Percentiles rank a stretch among this genome's conserved stretches.
These are phyloP conservation scores for Lithophane leautieri DNA, from an alignment of 2,888 invertebrate genomes.

Conservation along the genomic window DNA sequence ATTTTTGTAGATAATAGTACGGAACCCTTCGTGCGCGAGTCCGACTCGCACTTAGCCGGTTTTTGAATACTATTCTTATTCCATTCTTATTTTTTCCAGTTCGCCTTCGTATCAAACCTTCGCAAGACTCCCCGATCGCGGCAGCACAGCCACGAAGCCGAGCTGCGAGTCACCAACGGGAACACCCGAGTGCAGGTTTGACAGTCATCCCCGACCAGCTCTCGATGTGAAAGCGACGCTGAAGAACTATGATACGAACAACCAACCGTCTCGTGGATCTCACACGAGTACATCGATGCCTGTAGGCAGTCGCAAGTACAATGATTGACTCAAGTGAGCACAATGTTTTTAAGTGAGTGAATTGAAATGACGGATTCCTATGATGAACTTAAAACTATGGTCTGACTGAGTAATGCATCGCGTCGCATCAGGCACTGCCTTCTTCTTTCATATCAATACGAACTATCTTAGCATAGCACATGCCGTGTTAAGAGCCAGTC, in stretches of 20 bases:
- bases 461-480: background rate
- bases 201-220: slow-evolving; percentile 78
- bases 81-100: slow-evolving; percentile 73
- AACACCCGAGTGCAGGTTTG: slow-evolving; percentile 86
- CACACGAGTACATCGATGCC: slow-evolving; percentile 79
- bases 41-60: too few relatives aligned
- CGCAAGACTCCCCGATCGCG: slow-evolving; percentile 80
- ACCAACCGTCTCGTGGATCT: slow-evolving; percentile 84
- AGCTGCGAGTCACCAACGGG: slow-evolving; percentile 85
- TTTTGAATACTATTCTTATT: too few relatives aligned
- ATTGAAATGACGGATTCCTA: background rate
- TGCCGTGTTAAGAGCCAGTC: background rate
- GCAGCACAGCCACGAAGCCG: slow-evolving; percentile 79
- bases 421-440: background rate
- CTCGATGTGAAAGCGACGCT: slow-evolving; percentile 72
- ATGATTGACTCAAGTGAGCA: slow-evolving; percentile 57
- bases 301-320: slow-evolving; percentile 57
- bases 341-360: slow-evolving; percentile 35
- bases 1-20: too few relatives aligned
- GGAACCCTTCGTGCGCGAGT: too few relatives aligned
- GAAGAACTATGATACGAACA: slow-evolving; percentile 77
- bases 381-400: slow-evolving; percentile 11
- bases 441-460: background rate
- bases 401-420: slow-evolving; percentile 11
- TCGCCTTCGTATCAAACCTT: slow-evolving; percentile 84